Percentiles rank a stretch among this genome's conserved stretches.
These are phyloP conservation scores for Nothobranchius furzeri DNA, from an alignment of 2,113 vertebrate species.

Conservation along the genomic window DNA sequence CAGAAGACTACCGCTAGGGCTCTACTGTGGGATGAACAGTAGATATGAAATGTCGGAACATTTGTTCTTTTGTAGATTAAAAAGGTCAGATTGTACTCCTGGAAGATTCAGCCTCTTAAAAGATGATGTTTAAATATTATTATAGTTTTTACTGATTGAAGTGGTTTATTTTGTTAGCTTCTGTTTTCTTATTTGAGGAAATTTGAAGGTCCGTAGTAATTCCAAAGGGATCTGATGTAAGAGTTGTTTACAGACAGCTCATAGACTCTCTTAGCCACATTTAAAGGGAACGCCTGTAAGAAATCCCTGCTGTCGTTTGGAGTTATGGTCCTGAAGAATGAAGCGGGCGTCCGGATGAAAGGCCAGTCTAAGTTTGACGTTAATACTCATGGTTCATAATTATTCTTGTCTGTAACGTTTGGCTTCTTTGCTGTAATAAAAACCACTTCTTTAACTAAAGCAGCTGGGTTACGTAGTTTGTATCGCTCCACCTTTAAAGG, in stretches of 20 bases:
- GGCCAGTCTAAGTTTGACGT: conserved; percentile 48
- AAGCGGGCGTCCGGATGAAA: conserved; percentile 44
- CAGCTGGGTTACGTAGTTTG: background rate
- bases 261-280: conserved; percentile 4
- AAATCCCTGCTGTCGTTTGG: conserved; percentile 16
- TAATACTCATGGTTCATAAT: conserved; percentile 66
- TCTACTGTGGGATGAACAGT: conserved; percentile 50
- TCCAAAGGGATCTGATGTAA: conserved; percentile 11
- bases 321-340: conserved; percentile 39
- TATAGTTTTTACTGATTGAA: conserved; percentile 18
- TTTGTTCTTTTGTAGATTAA: conserved; percentile 58
- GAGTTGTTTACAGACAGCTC: background rate
- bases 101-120: conserved; percentile 31
- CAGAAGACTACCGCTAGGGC: conserved; percentile 56
- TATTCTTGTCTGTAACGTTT: conserved; percentile 78
- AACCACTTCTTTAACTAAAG: conserved; percentile 69
- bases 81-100: conserved; percentile 55
- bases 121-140: conserved; percentile 40
- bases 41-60: conserved; percentile 50
- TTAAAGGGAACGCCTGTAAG: conserved; percentile 6
- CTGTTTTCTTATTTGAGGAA: conserved; percentile 27
- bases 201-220: background rate
- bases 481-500: too few relatives aligned
- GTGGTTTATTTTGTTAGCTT: conserved; percentile 24
- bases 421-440: conserved; percentile 80